These are phyloP conservation scores for Cotesia vestalis DNA, from an alignment of 1,140 invertebrate genomes.

Conservation along the genomic window DNA sequence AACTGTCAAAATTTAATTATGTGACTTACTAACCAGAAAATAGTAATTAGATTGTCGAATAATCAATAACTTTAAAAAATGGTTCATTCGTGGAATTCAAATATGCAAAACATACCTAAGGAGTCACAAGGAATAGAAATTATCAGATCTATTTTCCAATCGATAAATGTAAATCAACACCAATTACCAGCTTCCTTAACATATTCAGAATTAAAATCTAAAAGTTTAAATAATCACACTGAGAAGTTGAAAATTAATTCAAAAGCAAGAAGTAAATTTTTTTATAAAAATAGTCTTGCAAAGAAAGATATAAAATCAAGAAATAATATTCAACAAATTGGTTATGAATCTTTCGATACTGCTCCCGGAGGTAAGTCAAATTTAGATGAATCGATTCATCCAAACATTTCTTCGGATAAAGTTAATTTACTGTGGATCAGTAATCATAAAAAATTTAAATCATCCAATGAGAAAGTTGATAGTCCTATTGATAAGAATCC, in stretches of 20 bases:
- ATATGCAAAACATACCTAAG: neutral
- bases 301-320: neutral
- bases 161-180: conserved; percentile 12
- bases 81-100: conserved; percentile 18
- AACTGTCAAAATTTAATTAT: conserved; percentile 23
- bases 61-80: conserved; percentile 11
- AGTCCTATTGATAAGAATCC: too few relatives aligned
- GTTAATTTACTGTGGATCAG: too few relatives aligned
- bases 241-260: neutral
- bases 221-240: conserved; percentile 13
- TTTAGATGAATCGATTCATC: too few relatives aligned
- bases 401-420: too few relatives aligned
- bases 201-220: conserved; percentile 2
- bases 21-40: conserved; percentile 6
- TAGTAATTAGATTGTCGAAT: neutral
- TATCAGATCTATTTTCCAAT: conserved; percentile 18
- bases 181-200: conserved; percentile 4
- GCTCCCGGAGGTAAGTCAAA: too few relatives aligned
- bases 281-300: neutral
- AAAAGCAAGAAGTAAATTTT: neutral
- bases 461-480: too few relatives aligned
- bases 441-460: too few relatives aligned
- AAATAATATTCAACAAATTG: too few relatives aligned
- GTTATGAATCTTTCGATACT: neutral
- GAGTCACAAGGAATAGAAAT: neutral